These are phyloP conservation scores for Rhinoderma darwinii DNA, from an alignment of 2,113 vertebrate genomes.

Conservation along the genomic window DNA sequence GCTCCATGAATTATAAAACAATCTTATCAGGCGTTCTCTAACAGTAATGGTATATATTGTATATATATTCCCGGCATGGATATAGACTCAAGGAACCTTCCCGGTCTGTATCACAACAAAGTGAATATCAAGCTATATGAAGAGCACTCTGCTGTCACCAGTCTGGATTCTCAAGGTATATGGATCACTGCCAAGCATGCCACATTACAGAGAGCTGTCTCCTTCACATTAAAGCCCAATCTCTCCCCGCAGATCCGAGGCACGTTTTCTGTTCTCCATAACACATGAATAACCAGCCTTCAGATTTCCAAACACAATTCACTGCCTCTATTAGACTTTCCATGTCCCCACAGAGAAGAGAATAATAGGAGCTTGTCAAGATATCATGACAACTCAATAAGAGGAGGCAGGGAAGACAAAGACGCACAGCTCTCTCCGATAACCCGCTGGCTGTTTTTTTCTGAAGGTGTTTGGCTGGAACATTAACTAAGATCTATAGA, in stretches of 20 bases:
- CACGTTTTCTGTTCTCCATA: conserved; percentile 45
- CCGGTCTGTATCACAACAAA: neutral
- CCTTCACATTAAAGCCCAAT: conserved; percentile 56
- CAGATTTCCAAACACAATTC: conserved; percentile 58
- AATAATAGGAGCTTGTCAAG: conserved; percentile 60
- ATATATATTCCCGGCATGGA: neutral
- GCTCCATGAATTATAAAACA: neutral
- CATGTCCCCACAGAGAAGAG: conserved; percentile 54
- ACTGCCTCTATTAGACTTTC: conserved; percentile 55
- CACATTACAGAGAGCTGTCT: conserved; percentile 49
- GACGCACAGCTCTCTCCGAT: conserved; percentile 33
- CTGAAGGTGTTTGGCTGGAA: conserved; percentile 34
- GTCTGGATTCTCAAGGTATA: conserved; percentile 35
- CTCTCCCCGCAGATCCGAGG: conserved; percentile 48
- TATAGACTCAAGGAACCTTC: neutral
- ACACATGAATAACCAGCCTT: conserved; percentile 60
- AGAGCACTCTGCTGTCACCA: conserved; percentile 1
- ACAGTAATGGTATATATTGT: neutral
- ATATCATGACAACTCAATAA: conserved; percentile 61
- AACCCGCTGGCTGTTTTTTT: conserved; percentile 45
- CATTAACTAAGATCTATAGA: conserved; percentile 35
- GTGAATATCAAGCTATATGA: neutral
- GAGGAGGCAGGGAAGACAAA: conserved; percentile 58
- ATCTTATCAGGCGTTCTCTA: neutral
- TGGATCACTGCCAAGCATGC: conserved; percentile 48